These are phyloP conservation scores for Leucophenga varia DNA, from an alignment of 1,140 invertebrate genomes.

Conservation along the genomic window DNA sequence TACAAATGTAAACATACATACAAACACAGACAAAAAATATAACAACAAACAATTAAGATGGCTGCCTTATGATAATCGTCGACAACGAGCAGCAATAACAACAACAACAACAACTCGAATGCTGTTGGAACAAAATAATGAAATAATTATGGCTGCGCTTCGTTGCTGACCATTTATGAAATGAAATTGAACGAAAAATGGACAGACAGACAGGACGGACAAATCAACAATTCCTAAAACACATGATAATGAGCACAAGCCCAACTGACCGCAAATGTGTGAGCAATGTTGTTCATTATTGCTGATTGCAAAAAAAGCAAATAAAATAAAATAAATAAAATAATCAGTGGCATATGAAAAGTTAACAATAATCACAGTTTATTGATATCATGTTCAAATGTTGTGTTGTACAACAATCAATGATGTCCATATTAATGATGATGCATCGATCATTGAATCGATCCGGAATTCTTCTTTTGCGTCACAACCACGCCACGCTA, in stretches of 20 bases:
- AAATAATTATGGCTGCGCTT: constrained; percentile 52
- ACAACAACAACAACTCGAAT: constrained; percentile 25
- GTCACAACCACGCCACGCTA: too few species aligned
- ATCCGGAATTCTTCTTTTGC: too few species aligned
- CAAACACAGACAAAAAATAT: constrained; percentile 30
- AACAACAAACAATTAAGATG: constrained; percentile 55
- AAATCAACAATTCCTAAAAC: constrained; percentile 25
- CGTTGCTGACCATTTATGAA: constrained; percentile 27
- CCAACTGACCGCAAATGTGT: too few species aligned
- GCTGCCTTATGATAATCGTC: constrained; percentile 47
- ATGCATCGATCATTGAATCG: too few species aligned
- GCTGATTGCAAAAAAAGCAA: constrained; percentile 31
- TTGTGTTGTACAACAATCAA: constrained; percentile 7
- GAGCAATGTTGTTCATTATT: constrained; percentile 5
- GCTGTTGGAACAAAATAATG: constrained; percentile 53
- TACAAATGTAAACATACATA: neutral
- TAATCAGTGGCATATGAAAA: too few species aligned
- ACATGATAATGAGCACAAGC: constrained; percentile 24
- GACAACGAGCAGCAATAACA: constrained; percentile 16
- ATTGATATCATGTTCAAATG: constrained; percentile 11
- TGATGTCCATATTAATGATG: neutral
- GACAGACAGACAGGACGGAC: too few species aligned
- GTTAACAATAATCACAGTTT: constrained; percentile 1
- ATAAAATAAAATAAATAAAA: neutral
- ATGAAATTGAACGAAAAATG: constrained; percentile 12